Percentiles rank a stretch among this genome's conserved stretches.
Conservation (phyloP, 2,113 vertebrate genomes). For the Spermophilus dauricus region DNA sequence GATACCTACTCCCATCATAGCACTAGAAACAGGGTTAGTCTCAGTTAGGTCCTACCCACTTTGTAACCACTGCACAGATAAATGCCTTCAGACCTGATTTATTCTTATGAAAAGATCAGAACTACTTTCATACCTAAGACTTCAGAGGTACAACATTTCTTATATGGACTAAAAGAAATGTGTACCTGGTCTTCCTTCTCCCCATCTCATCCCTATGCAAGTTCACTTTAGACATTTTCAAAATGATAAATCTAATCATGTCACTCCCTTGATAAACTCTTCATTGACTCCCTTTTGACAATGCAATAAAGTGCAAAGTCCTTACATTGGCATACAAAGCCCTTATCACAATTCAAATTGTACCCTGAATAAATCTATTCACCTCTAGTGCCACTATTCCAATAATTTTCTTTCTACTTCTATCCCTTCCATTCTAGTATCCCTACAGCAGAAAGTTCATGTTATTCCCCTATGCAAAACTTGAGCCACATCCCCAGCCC, state of each 20-base stretch:
- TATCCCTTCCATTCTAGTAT: background rate
- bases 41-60: background rate
- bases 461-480: background rate
- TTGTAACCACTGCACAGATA: background rate
- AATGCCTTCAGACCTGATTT: background rate
- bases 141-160: background rate
- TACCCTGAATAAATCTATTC: background rate
- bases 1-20: background rate
- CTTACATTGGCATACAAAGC: background rate
- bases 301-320: background rate
- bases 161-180: background rate
- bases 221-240: background rate
- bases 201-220: background rate
- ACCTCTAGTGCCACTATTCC: background rate
- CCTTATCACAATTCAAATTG: background rate
- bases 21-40: background rate
- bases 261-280: background rate
- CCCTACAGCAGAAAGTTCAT: background rate
- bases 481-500: too few species aligned
- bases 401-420: background rate
- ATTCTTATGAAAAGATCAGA: background rate
- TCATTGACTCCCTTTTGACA: background rate
- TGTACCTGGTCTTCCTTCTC: background rate
- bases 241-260: background rate
- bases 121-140: background rate